Evolutionary conservation across 1,140 invertebrate genomes (phyloP).

Genomic region (Octopus sinensis): DNA sequence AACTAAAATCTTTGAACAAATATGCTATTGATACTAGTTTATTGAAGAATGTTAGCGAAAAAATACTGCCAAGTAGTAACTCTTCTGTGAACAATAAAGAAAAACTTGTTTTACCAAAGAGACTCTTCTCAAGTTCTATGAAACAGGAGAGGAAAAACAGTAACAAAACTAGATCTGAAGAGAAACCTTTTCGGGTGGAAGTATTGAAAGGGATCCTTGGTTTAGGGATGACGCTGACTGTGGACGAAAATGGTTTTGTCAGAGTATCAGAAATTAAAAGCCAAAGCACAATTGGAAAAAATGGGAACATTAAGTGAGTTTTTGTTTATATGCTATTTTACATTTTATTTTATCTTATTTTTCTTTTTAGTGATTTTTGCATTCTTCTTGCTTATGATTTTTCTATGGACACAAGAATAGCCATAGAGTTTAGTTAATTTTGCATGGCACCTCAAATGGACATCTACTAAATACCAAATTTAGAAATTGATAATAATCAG

Average conservation of each 20-base stretch:
- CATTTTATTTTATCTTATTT: background rate
- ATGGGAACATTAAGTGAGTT: conserved; percentile 44
- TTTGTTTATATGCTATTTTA: background rate
- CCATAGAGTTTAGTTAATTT: background rate
- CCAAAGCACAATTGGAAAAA: conserved; percentile 40
- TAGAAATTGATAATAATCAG: too few relatives aligned
- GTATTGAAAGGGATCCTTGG: conserved; percentile 47
- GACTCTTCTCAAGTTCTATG: too few relatives aligned
- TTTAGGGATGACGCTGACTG: conserved; percentile 41
- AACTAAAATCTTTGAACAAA: too few relatives aligned
- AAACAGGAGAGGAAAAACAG: too few relatives aligned
- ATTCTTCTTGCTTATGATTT: background rate
- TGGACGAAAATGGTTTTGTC: conserved; percentile 32
- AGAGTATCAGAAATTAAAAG: conserved; percentile 41
- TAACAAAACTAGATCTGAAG: conserved; percentile 24
- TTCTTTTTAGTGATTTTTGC: background rate
- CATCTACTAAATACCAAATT: too few relatives aligned
- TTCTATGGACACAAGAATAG: background rate
- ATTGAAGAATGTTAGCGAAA: too few relatives aligned
- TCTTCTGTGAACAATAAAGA: too few relatives aligned
- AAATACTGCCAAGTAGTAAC: too few relatives aligned
- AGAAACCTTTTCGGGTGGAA: conserved; percentile 44
- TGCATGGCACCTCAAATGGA: too few relatives aligned
- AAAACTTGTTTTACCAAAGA: too few relatives aligned
- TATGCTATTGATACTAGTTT: too few relatives aligned